These are phyloP conservation scores for Pteromalus puparum DNA, from an alignment of 1,140 invertebrate genomes.

Conservation along the genomic window DNA sequence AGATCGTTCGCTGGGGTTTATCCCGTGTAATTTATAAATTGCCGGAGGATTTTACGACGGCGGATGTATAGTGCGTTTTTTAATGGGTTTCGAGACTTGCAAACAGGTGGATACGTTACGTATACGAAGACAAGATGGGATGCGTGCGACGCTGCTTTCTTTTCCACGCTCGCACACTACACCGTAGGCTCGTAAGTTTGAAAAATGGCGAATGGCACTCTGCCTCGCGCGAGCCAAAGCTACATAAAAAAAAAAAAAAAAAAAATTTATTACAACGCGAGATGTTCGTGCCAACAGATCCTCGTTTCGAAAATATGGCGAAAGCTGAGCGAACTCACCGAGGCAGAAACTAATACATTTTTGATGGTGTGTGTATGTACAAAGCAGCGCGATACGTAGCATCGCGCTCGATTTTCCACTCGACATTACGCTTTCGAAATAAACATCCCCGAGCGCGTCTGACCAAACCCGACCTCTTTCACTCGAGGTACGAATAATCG, in stretches of 20 bases:
- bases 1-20: neutral
- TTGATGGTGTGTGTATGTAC: neutral
- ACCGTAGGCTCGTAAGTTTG: neutral
- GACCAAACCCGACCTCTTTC: neutral
- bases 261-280: neutral
- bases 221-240: neutral
- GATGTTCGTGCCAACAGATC: neutral
- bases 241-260: constrained; percentile 1
- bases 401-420: neutral
- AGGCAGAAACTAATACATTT: neutral
- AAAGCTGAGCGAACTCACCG: neutral
- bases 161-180: too few relatives aligned
- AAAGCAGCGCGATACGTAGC: neutral
- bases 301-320: neutral
- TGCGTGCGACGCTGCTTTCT: neutral
- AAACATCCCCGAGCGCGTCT: neutral
- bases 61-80: too few relatives aligned
- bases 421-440: neutral
- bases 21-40: neutral
- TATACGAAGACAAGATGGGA: too few relatives aligned
- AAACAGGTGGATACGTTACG: too few relatives aligned
- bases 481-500: neutral
- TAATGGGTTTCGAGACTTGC: too few relatives aligned
- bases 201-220: neutral
- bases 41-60: neutral